Evolutionary conservation across 2,888 invertebrate genomes (phyloP), one percentile per base, ranked within the genome.

Genomic region (Blastobasis adustella): DNA sequence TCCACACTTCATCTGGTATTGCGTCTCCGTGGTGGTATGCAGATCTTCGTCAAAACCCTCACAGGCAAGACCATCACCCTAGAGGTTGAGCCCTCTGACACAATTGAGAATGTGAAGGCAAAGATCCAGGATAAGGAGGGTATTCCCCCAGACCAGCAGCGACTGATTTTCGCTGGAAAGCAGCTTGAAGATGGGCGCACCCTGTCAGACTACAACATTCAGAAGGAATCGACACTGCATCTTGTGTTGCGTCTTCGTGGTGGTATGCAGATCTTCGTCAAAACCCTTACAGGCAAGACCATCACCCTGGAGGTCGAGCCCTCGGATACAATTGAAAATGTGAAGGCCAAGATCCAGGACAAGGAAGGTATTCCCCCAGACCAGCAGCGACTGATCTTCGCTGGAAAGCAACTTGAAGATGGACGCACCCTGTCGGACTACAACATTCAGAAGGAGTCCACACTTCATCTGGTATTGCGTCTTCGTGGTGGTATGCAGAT

Each of bases 401-500:
- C 80, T 0, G 80, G 80, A 0, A 80, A 80, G 9, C 79, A 80
- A 40, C 39, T 80, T 0, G 79, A 79, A 53, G 79, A 80, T 61
- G 79, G 79, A 0, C 76, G 80, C 39, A 80, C 80, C 0, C 57
- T 80, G 0, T 79, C 79, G 0, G 80, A 80, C 54, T 80, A 80
- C 45, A 80, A 80, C 8, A 80, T 80, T 2, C 80, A 80, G 3
- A 80, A 80, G 0, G 80, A 80, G 10, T 79, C 79, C 0, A 80
- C 80, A 0, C 72, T 80, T 0, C 80, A 80, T 6, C 39, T 80
- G 4, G 80, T 79, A 0, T 37, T 80, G 4, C 75, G 80, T 63
- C 76, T 80, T 0, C 66, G 80, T 7, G 80, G 74, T 43, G 82
- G 82, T 23, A 82, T 82, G 82, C 82, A 82, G 49, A 82, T 82